Conservation (phyloP, 2,113 vertebrate species). For the Gymnorhina tibicen region DNA sequence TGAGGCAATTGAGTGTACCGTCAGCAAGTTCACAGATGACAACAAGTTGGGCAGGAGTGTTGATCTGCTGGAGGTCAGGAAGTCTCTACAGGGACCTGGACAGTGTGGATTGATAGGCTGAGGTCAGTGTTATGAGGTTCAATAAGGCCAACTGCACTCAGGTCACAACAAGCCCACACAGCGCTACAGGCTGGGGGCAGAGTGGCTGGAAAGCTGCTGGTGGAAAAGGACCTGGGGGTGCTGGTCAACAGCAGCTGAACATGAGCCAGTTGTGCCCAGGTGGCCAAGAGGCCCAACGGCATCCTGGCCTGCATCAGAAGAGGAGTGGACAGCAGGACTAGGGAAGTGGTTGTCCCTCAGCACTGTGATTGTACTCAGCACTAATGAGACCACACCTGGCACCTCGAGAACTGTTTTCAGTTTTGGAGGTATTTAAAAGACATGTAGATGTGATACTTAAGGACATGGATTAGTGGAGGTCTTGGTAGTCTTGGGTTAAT, state of each 20-base stretch:
- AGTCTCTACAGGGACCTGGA: not conserved
- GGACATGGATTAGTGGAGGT: not conserved
- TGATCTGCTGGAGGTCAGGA: not conserved
- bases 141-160: not conserved
- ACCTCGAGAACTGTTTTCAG: not conserved
- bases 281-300: accelerated
- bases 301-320: not conserved
- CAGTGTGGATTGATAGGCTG: not conserved
- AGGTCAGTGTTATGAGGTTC: not conserved
- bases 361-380: not conserved
- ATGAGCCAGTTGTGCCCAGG: not conserved
- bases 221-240: not conserved
- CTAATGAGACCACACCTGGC: not conserved
- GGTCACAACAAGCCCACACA: not conserved
- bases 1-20: accelerated
- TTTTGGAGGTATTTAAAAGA: not conserved
- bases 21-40: not conserved
- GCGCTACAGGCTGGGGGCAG: accelerated
- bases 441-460: not conserved
- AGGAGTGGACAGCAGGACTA: accelerated
- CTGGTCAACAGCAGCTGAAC: not conserved
- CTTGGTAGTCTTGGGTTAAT: not conserved
- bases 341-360: not conserved
- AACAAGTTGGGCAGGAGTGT: not conserved
- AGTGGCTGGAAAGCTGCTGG: not conserved